phyloP scores from a whole-genome alignment of 2,888 invertebrate genomes.

The Drosophila borborema region DNA sequence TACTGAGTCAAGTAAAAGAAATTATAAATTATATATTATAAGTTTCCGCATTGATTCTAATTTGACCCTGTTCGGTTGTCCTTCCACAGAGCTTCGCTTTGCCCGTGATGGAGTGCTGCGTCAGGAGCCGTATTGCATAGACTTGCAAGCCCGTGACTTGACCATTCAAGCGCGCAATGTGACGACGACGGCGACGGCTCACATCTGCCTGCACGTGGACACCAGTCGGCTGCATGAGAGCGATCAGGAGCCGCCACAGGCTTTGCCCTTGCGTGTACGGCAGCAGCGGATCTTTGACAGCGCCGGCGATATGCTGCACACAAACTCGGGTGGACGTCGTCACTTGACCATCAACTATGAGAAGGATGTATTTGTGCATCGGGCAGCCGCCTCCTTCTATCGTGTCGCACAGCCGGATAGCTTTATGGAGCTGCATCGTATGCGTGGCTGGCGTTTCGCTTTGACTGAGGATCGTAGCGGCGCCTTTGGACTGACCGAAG shows the following conservation, averaged over 20 bases:
- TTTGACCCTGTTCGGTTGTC: neutral
- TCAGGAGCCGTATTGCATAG: slow-evolving; percentile 85
- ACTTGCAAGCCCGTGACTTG: slow-evolving; percentile 86
- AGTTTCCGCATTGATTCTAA: no score
- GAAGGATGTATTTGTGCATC: slow-evolving; percentile 83
- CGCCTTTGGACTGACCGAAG: slow-evolving; percentile 86
- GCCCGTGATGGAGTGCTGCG: slow-evolving; percentile 81
- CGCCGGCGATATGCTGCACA: slow-evolving; percentile 60
- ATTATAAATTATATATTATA: no score
- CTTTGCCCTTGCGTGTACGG: slow-evolving; percentile 76
- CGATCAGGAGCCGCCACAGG: slow-evolving; percentile 82
- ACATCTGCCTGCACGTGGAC: slow-evolving; percentile 85
- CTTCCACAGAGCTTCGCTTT: slow-evolving; percentile 79
- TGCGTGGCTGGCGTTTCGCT: slow-evolving; percentile 71
- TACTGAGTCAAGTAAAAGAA: no score
- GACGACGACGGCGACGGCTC: slow-evolving; percentile 76
- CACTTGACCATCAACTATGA: slow-evolving; percentile 74
- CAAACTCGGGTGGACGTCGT: slow-evolving; percentile 42
- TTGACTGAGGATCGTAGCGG: slow-evolving; percentile 82
- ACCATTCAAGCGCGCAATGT: slow-evolving; percentile 80
- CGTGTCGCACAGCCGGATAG: slow-evolving; percentile 85
- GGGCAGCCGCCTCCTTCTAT: slow-evolving; percentile 85
- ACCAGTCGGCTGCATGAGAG: slow-evolving; percentile 78
- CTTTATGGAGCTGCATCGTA: slow-evolving; percentile 73
- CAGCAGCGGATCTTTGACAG: slow-evolving; percentile 70